A percentile compares a stretch with the other conserved stretches of the same genome.
Evolutionary conservation across 2,888 invertebrate species (phyloP).

Genomic region (Pseudococcus jackbeardsleyi): DNA sequence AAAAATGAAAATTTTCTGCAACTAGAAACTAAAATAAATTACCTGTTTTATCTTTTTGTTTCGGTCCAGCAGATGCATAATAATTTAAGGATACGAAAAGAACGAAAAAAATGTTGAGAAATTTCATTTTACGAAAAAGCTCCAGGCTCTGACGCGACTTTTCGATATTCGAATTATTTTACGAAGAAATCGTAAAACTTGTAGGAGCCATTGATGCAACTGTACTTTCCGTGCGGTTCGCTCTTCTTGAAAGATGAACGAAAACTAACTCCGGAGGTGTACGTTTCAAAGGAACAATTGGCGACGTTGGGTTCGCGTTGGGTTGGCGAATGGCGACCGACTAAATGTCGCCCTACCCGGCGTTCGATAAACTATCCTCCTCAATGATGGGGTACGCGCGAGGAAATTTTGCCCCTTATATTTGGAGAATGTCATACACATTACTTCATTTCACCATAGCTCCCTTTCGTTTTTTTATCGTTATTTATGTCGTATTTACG

Average conservation of each 20-base stretch:
- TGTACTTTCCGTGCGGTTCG: background rate
- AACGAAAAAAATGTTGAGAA: slow-evolving; percentile 25
- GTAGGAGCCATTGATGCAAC: slow-evolving; percentile 55
- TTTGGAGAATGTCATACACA: slow-evolving; percentile 40
- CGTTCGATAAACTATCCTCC: slow-evolving; percentile 60
- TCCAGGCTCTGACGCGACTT: slow-evolving; percentile 26
- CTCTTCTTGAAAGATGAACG: slow-evolving; percentile 15
- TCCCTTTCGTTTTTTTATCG: slow-evolving; percentile 22
- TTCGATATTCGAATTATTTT: slow-evolving; percentile 16
- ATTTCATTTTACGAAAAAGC: slow-evolving; percentile 1
- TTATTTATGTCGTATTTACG: slow-evolving; percentile 29
- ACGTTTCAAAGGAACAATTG: slow-evolving; percentile 44
- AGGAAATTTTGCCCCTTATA: slow-evolving; percentile 59
- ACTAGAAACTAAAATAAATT: background rate
- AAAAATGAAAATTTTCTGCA: background rate
- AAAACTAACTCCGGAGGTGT: slow-evolving; percentile 49
- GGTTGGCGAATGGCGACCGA: slow-evolving; percentile 63
- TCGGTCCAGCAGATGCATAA: slow-evolving; percentile 58
- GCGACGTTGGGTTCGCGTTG: slow-evolving; percentile 55
- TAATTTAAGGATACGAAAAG: slow-evolving; percentile 36
- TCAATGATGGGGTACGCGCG: slow-evolving; percentile 27
- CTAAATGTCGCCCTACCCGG: slow-evolving; percentile 64
- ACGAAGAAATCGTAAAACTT: slow-evolving; percentile 51
- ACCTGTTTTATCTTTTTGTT: slow-evolving; percentile 62
- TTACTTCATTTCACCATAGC: slow-evolving; percentile 16